A percentile compares a stretch with the other conserved stretches of the same genome.
phyloP scores from a whole-genome alignment of 2,113 vertebrate genomes.

The Callaeas wilsoni region DNA sequence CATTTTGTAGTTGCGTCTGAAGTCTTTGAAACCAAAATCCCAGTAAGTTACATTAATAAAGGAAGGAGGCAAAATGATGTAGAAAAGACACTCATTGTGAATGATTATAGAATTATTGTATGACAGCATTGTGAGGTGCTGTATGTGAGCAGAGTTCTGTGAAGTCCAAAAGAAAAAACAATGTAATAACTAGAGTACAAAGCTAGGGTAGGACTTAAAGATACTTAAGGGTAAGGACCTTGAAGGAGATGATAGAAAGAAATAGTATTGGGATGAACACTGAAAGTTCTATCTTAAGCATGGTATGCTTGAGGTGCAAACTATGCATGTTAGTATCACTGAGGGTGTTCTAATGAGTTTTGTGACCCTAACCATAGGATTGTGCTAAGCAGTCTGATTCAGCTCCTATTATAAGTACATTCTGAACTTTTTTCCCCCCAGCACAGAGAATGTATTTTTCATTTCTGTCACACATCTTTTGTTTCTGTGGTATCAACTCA shows the following conservation, averaged over 20 bases:
- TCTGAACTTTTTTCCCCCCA: neutral
- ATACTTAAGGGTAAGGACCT: neutral
- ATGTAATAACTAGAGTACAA: neutral
- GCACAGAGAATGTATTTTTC: neutral
- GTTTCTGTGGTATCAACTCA: neutral
- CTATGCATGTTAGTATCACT: neutral
- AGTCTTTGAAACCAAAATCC: neutral
- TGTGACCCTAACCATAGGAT: neutral
- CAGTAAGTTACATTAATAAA: neutral
- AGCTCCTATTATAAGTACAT: neutral
- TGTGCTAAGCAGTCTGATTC: neutral
- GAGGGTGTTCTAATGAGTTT: neutral
- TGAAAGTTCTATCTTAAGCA: neutral
- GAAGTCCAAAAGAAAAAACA: neutral
- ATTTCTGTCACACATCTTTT: neutral
- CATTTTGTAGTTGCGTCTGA: neutral
- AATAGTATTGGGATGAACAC: neutral
- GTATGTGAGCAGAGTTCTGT: neutral
- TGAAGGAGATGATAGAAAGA: neutral
- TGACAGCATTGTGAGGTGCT: neutral
- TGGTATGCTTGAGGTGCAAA: neutral
- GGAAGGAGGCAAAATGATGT: neutral
- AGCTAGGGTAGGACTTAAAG: neutral
- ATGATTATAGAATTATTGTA: accelerated
- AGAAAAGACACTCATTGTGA: neutral